A percentile compares a stretch with the other conserved stretches of the same genome.
Evolutionary conservation across 1,140 invertebrate genomes (phyloP).

Genomic region (Drosophila novamexicana): DNA sequence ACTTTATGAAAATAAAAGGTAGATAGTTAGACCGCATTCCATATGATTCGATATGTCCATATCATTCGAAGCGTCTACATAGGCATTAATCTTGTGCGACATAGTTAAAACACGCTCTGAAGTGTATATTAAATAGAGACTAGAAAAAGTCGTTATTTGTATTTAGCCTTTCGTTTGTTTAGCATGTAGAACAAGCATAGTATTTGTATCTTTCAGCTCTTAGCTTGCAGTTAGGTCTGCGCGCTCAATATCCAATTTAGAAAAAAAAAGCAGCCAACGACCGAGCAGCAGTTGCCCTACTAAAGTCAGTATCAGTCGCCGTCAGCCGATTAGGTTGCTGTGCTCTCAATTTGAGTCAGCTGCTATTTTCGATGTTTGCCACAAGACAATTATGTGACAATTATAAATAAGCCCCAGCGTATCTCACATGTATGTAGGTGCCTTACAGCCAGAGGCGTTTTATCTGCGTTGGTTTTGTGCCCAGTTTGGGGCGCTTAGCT

Average conservation of each 20-base stretch:
- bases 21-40: no score
- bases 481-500: conserved; percentile 28
- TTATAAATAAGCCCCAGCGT: conserved; percentile 61
- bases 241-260: conserved; percentile 60
- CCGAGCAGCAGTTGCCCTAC: conserved; percentile 44
- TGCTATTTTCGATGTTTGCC: conserved; percentile 59
- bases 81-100: background rate
- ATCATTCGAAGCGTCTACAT: no score
- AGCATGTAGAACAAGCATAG: conserved; percentile 16
- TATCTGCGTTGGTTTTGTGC: conserved; percentile 20
- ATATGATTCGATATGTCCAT: no score
- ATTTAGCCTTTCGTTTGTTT: conserved; percentile 40
- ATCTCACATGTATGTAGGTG: conserved; percentile 51
- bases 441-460: conserved; percentile 14
- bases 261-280: conserved; percentile 46
- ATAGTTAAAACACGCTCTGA: background rate
- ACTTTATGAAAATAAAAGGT: no score
- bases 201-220: conserved; percentile 19
- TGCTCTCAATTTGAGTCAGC: conserved; percentile 69
- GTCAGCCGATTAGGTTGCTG: conserved; percentile 10
- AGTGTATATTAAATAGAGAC: conserved; percentile 26
- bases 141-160: conserved; percentile 33
- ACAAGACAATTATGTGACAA: conserved; percentile 57
- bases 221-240: conserved; percentile 28
- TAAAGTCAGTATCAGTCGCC: conserved; percentile 27